phyloP scores from a whole-genome alignment of 2,797 vertebrate species.

The Eulemur mongoz region DNA sequence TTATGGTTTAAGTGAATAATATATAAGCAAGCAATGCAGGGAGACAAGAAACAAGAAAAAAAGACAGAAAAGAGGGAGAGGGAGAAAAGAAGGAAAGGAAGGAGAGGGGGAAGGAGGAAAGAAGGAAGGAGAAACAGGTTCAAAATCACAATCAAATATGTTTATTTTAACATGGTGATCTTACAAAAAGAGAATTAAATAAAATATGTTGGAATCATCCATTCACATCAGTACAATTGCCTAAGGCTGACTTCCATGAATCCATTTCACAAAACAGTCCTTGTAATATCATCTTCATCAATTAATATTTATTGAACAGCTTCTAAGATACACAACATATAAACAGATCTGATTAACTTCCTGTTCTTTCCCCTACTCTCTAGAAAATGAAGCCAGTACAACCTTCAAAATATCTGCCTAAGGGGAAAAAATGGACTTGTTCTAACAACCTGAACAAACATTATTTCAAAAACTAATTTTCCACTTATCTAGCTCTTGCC shows the following conservation, averaged over 20 bases:
- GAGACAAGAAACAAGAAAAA: not conserved
- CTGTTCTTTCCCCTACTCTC: conserved; percentile 24
- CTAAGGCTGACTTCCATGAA: conserved; percentile 9
- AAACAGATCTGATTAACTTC: conserved; percentile 57
- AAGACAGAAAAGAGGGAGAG: not conserved
- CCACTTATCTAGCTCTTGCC: conserved; percentile 51
- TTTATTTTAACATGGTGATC: not conserved
- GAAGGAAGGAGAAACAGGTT: not conserved
- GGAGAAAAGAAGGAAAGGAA: fast-evolving
- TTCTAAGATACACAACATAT: conserved; percentile 44
- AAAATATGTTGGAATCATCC: not conserved
- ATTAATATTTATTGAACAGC: conserved; percentile 67
- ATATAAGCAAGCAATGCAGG: not conserved
- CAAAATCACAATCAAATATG: not conserved
- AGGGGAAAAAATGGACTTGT: conserved; percentile 17
- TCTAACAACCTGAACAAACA: conserved; percentile 69
- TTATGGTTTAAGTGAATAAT: not conserved
- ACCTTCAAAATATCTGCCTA: conserved; percentile 52
- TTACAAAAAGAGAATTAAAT: conserved; percentile 43
- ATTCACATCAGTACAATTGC: not conserved
- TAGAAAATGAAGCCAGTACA: conserved; percentile 48
- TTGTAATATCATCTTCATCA: conserved; percentile 46
- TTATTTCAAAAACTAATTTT: conserved; percentile 72
- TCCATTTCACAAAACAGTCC: conserved; percentile 20
- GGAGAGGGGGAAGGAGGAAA: fast-evolving